These are phyloP conservation scores for Arctia plantaginis DNA, from an alignment of 2,888 invertebrate species.

Conservation along the genomic window DNA sequence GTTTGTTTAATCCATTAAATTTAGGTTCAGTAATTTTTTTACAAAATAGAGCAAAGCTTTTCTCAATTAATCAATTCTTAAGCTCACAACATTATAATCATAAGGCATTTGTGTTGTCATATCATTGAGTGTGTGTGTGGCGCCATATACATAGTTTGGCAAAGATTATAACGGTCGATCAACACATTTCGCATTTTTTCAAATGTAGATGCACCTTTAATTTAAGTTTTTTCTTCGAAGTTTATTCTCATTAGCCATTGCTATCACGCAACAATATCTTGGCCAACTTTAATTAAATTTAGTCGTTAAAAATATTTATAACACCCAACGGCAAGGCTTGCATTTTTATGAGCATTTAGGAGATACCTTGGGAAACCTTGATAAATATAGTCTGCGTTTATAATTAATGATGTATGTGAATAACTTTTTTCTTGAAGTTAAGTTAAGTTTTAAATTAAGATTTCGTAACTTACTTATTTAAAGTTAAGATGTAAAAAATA, in stretches of 20 bases:
- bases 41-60: not conserved
- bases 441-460: not conserved
- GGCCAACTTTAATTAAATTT: constrained; percentile 70
- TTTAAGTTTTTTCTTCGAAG: constrained; percentile 44
- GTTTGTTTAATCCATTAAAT: no score
- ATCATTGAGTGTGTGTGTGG: not conserved
- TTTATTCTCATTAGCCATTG: constrained; percentile 61
- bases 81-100: no score
- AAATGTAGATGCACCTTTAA: not conserved
- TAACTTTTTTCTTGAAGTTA: not conserved
- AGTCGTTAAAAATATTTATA: constrained; percentile 84
- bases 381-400: constrained; percentile 17
- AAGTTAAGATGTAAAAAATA: not conserved
- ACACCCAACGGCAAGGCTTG: constrained; percentile 67
- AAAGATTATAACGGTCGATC: not conserved
- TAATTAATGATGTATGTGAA: not conserved
- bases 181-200: not conserved
- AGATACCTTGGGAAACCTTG: constrained; percentile 52
- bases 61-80: no score
- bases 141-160: no score
- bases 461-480: not conserved
- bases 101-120: not conserved
- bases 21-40: no score
- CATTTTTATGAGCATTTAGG: constrained; percentile 79
- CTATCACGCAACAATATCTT: constrained; percentile 62